Base-by-base conservation (phyloP, 2,888 invertebrate genomes). In the Schizotus pectinicornis region DNA sequence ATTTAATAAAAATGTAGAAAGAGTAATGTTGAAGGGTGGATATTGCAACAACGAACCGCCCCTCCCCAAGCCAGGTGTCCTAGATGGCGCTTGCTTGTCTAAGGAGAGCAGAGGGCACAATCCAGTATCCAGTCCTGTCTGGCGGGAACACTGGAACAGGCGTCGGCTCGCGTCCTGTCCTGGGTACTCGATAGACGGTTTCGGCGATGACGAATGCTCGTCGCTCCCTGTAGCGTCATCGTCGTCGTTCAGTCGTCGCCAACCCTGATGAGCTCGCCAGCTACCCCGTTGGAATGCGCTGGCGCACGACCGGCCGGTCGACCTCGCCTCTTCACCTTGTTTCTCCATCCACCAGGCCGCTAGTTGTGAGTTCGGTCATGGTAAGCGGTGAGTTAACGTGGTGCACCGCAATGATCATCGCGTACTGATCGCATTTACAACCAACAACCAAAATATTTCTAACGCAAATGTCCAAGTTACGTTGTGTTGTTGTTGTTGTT, bases 291-390 rank as follows among this genome's bases (percentile, higher is more conserved):
- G 62, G 53, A 30, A 43, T 39, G 65, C 65, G 63, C 58, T 35
- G 42, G 63, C 65, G 65, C 61, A 42, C 41, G 41, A 51, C 52
- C 52, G 36, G 55, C 63, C 47, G 62, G 56, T 51, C 70, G 71
- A 72, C 72, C 72, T 72, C 72, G 72, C 72, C 70, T 72, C 69
- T 69, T 70, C 69, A 67, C 69, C 72, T 70, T 66, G 68, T 56
- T 65, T 63, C 65, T 58, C 60, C 54, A 55, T 55, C 56, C 52
- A 53, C 47, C 43, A 32, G 41, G 9, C 30, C 37, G 47, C 46
- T 45, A 34, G 30, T 48, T 41, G 48, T 38, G 49, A 51, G 55
- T 59, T 59, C 41, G 56, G 56, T 52, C 43, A 52, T 43, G 51
- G 13, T 38, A 31, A 31, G 53, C 38, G 38, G 30, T 39, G 53